Percentiles rank a stretch among this genome's conserved stretches.
phyloP scores from a whole-genome alignment of 2,113 vertebrate species.

The Dasyornis broadbenti region DNA sequence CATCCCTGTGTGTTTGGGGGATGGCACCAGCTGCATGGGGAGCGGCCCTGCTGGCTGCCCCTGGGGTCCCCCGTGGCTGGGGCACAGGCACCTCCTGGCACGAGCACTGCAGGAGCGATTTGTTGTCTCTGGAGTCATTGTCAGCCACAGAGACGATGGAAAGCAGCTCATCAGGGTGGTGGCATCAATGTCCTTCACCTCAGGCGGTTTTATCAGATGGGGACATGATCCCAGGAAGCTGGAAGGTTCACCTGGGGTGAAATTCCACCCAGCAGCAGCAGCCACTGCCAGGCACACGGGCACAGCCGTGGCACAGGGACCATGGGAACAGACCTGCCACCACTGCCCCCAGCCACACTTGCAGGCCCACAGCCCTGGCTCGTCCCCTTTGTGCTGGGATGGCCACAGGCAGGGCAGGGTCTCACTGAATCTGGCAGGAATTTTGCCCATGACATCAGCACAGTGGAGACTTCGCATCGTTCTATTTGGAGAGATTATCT shows the following conservation, averaged over 20 bases:
- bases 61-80: background rate
- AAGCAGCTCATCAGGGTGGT: background rate
- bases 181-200: background rate
- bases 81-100: background rate
- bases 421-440: background rate
- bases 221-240: fast-evolving
- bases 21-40: background rate
- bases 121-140: background rate
- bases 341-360: background rate
- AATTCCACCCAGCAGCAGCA: background rate
- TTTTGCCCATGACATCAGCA: background rate
- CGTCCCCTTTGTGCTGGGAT: fast-evolving
- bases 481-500: slow-evolving; percentile 50
- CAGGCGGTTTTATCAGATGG: background rate
- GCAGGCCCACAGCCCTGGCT: background rate
- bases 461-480: background rate
- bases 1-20: background rate
- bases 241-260: background rate
- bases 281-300: background rate
- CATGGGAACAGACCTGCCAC: background rate
- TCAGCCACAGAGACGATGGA: background rate
- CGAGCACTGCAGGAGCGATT: background rate
- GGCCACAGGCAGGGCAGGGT: background rate
- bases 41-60: background rate
- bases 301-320: background rate